Conservation (phyloP, 2,888 invertebrate genomes). For the Mongoloraphidia duomilia region DNA sequence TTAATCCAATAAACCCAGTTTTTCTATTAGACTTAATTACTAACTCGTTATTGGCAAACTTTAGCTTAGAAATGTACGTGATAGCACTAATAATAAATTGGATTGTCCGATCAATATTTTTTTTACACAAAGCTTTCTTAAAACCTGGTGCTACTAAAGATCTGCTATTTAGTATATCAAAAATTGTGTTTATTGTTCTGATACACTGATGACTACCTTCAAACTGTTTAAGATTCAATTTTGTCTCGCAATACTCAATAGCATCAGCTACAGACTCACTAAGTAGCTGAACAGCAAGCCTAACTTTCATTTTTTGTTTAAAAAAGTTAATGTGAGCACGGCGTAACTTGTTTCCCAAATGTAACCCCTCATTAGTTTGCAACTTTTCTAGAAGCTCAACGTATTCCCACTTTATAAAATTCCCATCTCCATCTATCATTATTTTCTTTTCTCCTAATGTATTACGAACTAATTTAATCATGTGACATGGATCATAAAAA, state of each 20-base stretch:
- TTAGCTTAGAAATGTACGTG: not conserved
- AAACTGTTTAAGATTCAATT: constrained; percentile 5
- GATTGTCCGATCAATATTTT: not conserved
- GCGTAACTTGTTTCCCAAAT: constrained; percentile 11
- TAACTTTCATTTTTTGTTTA: constrained; percentile 12
- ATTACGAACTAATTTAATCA: constrained; percentile 18
- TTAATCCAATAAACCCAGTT: too few species aligned
- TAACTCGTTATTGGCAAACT: too few species aligned
- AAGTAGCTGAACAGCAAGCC: constrained; percentile 10
- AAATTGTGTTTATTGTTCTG: constrained; percentile 5
- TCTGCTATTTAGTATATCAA: constrained; percentile 7
- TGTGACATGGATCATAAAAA: constrained; percentile 15
- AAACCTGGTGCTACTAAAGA: constrained; percentile 1
- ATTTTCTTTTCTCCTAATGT: constrained; percentile 14
- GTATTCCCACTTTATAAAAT: constrained; percentile 7
- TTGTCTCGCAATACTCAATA: constrained; percentile 6
- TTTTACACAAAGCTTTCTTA: not conserved
- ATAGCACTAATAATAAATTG: not conserved
- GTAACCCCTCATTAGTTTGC: constrained; percentile 9
- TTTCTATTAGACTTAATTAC: too few species aligned
- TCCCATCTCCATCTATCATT: constrained; percentile 6
- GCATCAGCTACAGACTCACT: constrained; percentile 11
- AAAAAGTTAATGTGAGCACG: constrained; percentile 6
- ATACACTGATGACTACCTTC: constrained; percentile 4
- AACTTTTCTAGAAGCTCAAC: constrained; percentile 8